Evolutionary conservation across 2,113 vertebrate species (phyloP).

Genomic region (Phainopepla nitens): DNA sequence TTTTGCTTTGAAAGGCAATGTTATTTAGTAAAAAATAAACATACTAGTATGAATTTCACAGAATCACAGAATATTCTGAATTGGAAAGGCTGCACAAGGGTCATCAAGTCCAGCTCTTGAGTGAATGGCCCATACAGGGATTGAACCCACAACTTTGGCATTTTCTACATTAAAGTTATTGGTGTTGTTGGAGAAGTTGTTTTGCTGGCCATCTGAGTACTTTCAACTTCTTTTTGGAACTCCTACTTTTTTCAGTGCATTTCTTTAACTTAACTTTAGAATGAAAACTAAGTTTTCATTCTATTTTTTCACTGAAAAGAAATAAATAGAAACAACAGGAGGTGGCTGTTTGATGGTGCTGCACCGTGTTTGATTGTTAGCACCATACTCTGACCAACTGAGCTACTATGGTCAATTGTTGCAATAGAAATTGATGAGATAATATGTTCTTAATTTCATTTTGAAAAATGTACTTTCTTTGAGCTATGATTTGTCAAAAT

Average conservation of each 20-base stretch:
- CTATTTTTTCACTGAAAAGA: neutral
- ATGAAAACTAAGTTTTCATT: neutral
- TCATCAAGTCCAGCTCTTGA: neutral
- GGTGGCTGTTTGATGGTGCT: neutral
- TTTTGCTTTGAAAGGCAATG: neutral
- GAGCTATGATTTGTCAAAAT: neutral
- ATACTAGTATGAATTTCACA: neutral
- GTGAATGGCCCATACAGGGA: neutral
- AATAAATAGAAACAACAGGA: neutral
- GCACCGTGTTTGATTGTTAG: neutral
- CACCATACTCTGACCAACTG: neutral
- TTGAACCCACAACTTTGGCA: neutral
- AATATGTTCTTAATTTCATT: neutral
- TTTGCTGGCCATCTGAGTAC: neutral
- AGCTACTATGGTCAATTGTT: neutral
- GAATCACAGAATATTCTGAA: neutral
- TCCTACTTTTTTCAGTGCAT: neutral
- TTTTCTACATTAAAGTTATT: neutral
- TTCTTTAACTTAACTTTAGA: neutral
- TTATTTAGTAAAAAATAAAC: neutral
- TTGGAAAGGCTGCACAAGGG: neutral
- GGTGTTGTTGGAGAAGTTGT: neutral
- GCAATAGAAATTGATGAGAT: neutral
- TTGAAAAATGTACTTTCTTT: neutral
- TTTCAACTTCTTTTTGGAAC: neutral